Evolutionary conservation across 1,140 invertebrate genomes (phyloP).

Genomic region (Cephus cinctus): DNA sequence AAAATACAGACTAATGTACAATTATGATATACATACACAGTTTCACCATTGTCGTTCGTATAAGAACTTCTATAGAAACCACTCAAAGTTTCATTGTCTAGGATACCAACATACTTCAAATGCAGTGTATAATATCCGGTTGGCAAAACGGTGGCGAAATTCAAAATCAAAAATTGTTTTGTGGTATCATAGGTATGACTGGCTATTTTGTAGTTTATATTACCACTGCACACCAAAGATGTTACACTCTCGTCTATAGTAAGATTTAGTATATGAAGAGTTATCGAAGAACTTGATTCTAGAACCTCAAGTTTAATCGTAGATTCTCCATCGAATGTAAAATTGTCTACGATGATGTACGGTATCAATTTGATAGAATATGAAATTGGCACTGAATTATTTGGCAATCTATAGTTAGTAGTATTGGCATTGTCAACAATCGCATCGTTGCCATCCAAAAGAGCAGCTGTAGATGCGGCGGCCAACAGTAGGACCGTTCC

Average conservation of each 20-base stretch:
- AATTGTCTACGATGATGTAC: slow-evolving; percentile 20
- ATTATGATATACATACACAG: too few species aligned
- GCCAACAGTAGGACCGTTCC: not conserved
- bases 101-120: too few species aligned
- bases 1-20: too few species aligned
- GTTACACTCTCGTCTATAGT: slow-evolving; percentile 20
- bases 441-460: too few species aligned
- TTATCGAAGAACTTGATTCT: too few species aligned
- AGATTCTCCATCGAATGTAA: slow-evolving; percentile 27
- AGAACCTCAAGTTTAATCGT: slow-evolving; percentile 19
- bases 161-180: slow-evolving; percentile 16
- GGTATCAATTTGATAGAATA: slow-evolving; percentile 27
- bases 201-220: not conserved
- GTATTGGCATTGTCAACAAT: too few species aligned
- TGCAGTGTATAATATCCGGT: slow-evolving; percentile 13
- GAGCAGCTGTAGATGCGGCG: not conserved
- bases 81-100: too few species aligned
- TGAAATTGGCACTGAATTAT: slow-evolving; percentile 11
- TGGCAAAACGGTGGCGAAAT: slow-evolving; percentile 13
- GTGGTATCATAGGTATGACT: slow-evolving; percentile 9
- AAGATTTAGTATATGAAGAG: slow-evolving; percentile 17
- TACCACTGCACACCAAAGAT: slow-evolving; percentile 10
- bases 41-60: too few species aligned
- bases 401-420: slow-evolving; percentile 23
- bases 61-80: too few species aligned